A percentile compares a stretch with the other conserved stretches of the same genome.
Conservation (phyloP, 2,797 vertebrate species). For the Zalophus californianus region DNA sequence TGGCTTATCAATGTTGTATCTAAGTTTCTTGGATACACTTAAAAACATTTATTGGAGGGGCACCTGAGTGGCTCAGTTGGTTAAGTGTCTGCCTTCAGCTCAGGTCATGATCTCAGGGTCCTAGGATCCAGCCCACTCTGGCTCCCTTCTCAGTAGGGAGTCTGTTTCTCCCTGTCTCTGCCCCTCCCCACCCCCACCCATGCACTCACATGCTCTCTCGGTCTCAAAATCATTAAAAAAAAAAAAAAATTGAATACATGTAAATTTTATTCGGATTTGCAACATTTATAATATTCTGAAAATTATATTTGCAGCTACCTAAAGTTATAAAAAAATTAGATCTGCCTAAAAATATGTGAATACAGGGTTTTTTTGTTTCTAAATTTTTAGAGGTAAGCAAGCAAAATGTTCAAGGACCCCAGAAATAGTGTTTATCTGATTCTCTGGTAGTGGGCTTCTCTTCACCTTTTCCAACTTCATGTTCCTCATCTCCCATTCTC, state of each 20-base stretch:
- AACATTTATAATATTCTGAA: conserved; percentile 15
- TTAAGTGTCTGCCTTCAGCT: not conserved
- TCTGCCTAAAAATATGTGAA: not conserved
- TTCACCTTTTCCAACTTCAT: not conserved
- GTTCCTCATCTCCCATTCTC: not conserved
- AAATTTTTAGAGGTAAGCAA: not conserved
- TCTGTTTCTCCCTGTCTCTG: not conserved
- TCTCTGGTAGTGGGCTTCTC: not conserved
- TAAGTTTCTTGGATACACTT: not conserved
- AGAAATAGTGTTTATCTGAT: not conserved
- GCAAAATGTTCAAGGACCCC: not conserved
- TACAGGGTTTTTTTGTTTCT: not conserved
- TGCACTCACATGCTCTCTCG: not conserved
- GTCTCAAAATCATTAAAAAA: not conserved
- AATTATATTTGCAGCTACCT: not conserved
- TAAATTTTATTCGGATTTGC: conserved; percentile 1
- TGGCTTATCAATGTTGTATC: not conserved
- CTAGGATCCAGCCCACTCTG: not conserved
- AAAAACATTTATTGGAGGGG: not conserved
- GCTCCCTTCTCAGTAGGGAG: not conserved
- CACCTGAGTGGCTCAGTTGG: not conserved
- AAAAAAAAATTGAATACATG: not conserved
- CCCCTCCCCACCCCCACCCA: not conserved
- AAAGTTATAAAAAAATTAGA: conserved; percentile 13
- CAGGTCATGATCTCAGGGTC: not conserved